Evolutionary conservation across 1,140 invertebrate genomes (phyloP), one percentile per base, ranked within the genome.

Genomic region (Sesamia nonagrioides): DNA sequence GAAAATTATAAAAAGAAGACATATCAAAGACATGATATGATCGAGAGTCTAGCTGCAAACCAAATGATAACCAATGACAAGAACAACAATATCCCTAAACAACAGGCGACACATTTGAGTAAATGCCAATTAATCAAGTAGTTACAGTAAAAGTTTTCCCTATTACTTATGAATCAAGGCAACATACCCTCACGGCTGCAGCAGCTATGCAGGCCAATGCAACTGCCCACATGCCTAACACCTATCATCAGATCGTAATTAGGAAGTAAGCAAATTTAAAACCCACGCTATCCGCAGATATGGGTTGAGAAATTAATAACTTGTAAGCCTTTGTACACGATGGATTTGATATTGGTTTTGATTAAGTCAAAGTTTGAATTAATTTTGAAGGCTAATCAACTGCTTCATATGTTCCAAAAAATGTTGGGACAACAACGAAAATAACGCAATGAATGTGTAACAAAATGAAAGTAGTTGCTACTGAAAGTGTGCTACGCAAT

Each of bases 221-320:
- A 86, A 86, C 88, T 76, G 82, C 91, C 89, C 88, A 92, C 91
- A 80, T 86, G 56, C 42, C 66, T 63, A 77, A 76, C 85, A 86
- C 80, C 80, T 80, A 85, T 87, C 72, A 50, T 50, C 60, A 84
- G 69, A 82, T 85, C 73, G 82, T 85, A 87, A 91, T 92, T 91
- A 91, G 87, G 87, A 89, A 90, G 84, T 87, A 83, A 71, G 69
- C 48, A 63, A 72, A 15, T 27, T 76, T 58, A 45, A 6, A 54
- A 18, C 89, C 88, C 84, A 90, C 89, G 84, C 88, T 58, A 52
- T 13, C 17, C 42, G 45, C 81, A 74, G 78, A 86, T 89, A 89
- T 79, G 87, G 88, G 17, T 79, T 79, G 85, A 84, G 87, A 91
- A 89, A 92, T 92, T 89, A 91, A 91, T 90, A 90, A 82, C 81